These are phyloP conservation scores for Centropristis striata DNA, from an alignment of 2,113 vertebrate genomes.

Conservation along the genomic window DNA sequence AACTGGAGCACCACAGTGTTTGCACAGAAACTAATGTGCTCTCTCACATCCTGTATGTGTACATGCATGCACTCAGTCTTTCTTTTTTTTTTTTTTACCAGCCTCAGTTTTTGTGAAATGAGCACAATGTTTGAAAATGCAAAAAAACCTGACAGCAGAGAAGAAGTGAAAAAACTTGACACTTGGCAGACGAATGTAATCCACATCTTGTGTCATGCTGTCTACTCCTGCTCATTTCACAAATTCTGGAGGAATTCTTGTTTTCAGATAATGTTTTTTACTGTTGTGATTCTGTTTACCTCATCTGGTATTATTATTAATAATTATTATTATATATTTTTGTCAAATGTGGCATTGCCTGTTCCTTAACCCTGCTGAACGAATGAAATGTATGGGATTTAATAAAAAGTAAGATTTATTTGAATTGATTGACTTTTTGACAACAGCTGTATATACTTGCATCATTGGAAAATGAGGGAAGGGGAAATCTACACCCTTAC, in stretches of 20 bases:
- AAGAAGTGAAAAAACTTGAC: background rate
- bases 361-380: slow-evolving; percentile 57
- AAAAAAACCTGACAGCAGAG: background rate
- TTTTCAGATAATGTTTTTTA: background rate
- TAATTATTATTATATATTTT: slow-evolving; percentile 22
- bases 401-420: slow-evolving; percentile 77
- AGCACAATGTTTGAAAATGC: slow-evolving; percentile 9
- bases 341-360: slow-evolving; percentile 65
- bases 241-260: background rate
- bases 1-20: slow-evolving; percentile 22
- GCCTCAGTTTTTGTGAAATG: slow-evolving; percentile 22
- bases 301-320: slow-evolving; percentile 22
- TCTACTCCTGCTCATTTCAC: slow-evolving; percentile 13
- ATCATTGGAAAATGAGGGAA: background rate
- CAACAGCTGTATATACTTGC: background rate
- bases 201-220: background rate
- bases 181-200: background rate
- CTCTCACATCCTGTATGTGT: slow-evolving; percentile 21
- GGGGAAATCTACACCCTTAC: too few relatives aligned
- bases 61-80: slow-evolving; percentile 44
- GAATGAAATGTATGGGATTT: slow-evolving; percentile 67
- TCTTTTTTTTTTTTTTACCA: background rate
- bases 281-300: slow-evolving; percentile 41
- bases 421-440: slow-evolving; percentile 17
- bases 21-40: slow-evolving; percentile 3